Conservation (phyloP, 2,888 invertebrate genomes). For the Drosophila koepferae region DNA sequence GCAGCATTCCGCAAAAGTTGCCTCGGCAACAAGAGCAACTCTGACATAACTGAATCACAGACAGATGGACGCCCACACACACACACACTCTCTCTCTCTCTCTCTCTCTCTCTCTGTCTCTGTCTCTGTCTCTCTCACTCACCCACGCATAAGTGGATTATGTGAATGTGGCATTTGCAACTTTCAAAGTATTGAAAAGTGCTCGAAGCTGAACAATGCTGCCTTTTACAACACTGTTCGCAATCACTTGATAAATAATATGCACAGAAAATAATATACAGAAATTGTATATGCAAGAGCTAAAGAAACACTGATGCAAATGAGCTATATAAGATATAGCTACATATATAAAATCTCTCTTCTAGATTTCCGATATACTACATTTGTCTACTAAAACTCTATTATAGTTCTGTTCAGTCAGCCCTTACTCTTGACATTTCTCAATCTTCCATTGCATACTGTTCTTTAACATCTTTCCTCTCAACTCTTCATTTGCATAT, state of each 20-base stretch:
- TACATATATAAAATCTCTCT: too few species aligned
- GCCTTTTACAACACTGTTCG: constrained; percentile 16
- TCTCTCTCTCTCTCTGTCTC: too few species aligned
- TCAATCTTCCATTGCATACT: too few species aligned
- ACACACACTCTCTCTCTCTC: neutral
- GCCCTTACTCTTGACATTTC: too few species aligned
- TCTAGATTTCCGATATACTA: too few species aligned
- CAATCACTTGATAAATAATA: neutral
- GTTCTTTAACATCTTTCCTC: too few species aligned
- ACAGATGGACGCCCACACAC: constrained; percentile 2
- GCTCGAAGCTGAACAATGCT: constrained; percentile 1
- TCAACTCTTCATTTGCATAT: too few species aligned
- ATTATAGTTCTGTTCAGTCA: too few species aligned
- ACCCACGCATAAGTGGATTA: constrained; percentile 18
- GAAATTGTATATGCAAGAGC: too few species aligned
- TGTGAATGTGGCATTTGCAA: constrained; percentile 14
- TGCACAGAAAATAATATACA: too few species aligned
- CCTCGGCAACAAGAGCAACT: neutral
- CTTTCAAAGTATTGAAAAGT: constrained; percentile 23
- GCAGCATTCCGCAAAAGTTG: constrained; percentile 45
- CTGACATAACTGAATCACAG: neutral
- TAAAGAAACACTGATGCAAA: neutral
- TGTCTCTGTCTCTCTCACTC: neutral
- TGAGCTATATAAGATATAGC: too few species aligned
- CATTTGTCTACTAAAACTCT: too few species aligned